Evolutionary conservation across 92 coral and sea anemone species (phyloP).

Genomic region (Siderastrea radians): DNA sequence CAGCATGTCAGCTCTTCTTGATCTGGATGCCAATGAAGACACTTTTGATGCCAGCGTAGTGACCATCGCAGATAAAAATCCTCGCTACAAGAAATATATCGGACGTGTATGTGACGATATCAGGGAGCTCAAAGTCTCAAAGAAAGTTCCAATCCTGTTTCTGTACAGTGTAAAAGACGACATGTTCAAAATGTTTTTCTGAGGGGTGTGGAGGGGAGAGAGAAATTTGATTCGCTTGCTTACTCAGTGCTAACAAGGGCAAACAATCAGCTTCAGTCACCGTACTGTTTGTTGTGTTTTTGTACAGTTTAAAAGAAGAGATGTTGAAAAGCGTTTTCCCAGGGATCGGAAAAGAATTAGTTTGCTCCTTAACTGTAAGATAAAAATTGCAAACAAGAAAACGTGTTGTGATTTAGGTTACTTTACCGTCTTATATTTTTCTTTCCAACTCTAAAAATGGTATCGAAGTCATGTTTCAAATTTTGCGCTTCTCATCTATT

Average conservation of each 20-base stretch:
- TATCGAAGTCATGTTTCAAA: too few species aligned
- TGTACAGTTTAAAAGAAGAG: too few species aligned
- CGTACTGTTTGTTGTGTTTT: too few species aligned
- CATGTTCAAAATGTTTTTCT: slow-evolving; percentile 81
- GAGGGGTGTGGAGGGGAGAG: background rate
- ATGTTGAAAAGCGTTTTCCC: too few species aligned
- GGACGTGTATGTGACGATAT: slow-evolving; percentile 85
- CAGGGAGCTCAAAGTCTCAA: slow-evolving; percentile 76
- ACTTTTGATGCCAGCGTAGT: slow-evolving; percentile 77
- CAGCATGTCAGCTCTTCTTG: slow-evolving; percentile 83
- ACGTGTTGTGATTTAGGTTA: too few species aligned
- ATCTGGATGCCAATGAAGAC: slow-evolving; percentile 78
- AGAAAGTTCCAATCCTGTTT: slow-evolving; percentile 85
- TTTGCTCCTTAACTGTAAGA: too few species aligned
- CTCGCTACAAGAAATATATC: slow-evolving; percentile 80
- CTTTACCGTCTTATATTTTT: too few species aligned
- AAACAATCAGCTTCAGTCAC: too few species aligned
- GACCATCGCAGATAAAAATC: slow-evolving; percentile 79
- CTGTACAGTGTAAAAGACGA: slow-evolving; percentile 93
- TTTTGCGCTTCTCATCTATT: too few species aligned
- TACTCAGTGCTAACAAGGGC: background rate
- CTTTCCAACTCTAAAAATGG: too few species aligned
- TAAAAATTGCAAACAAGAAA: too few species aligned
- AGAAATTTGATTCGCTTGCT: background rate
- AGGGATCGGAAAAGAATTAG: too few species aligned